Evolutionary conservation across 2,113 vertebrate species (phyloP).

Genomic region (Ammodytes marinus): DNA sequence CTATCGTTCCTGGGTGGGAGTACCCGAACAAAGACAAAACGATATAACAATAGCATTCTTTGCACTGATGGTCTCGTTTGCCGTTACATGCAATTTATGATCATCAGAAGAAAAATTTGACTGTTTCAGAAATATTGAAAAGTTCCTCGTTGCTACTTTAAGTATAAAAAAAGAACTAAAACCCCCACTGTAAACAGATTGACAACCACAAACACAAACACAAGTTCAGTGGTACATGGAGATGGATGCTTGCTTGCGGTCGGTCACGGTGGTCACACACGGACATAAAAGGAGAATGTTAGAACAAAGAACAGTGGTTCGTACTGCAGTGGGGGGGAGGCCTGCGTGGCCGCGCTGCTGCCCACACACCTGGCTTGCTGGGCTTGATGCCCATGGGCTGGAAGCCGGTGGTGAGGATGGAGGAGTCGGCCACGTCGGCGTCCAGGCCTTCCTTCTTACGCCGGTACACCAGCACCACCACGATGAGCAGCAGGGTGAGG

Average conservation of each 20-base stretch:
- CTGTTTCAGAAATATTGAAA: no score
- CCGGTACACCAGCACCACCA: constrained; percentile 93
- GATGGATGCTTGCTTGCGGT: constrained; percentile 53
- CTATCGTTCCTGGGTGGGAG: no score
- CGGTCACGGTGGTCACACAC: constrained; percentile 60
- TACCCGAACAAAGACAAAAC: no score
- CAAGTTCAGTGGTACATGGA: constrained; percentile 51
- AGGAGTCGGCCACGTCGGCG: constrained; percentile 95
- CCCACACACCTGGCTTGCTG: constrained; percentile 95
- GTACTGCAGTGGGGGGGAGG: constrained; percentile 84
- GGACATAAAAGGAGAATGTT: constrained; percentile 50
- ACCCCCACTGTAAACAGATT: constrained; percentile 47
- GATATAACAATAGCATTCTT: no score
- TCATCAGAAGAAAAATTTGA: no score
- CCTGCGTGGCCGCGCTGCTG: constrained; percentile 82
- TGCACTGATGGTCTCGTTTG: no score
- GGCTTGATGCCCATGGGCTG: constrained; percentile 99
- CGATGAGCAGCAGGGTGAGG: constrained; percentile 92
- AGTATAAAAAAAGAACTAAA: no score
- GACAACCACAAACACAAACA: constrained; percentile 61
- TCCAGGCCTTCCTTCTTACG: constrained; percentile 96
- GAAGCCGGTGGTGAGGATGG: constrained; percentile 98
- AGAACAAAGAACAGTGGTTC: constrained; percentile 81
- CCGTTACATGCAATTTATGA: no score
- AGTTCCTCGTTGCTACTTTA: no score